These are phyloP conservation scores for Lophius americanus DNA, from an alignment of 2,797 vertebrate species.

Conservation along the genomic window DNA sequence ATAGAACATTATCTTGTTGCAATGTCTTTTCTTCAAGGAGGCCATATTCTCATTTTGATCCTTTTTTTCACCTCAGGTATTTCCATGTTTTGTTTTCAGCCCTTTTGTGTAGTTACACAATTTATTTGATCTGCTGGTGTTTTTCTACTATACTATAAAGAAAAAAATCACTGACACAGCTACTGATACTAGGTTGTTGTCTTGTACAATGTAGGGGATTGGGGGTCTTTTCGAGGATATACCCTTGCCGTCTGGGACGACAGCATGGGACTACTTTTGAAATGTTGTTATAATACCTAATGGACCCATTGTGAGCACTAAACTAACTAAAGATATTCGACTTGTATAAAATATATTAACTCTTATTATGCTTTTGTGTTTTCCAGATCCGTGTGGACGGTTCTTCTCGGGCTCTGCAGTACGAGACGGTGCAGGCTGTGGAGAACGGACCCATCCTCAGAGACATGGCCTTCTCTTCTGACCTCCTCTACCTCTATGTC, in stretches of 20 bases:
- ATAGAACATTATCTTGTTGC: conserved; percentile 25
- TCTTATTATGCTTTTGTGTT: conserved; percentile 25
- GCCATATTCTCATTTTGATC: background rate
- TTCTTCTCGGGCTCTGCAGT: conserved; percentile 88
- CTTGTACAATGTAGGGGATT: background rate
- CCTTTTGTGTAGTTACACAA: background rate
- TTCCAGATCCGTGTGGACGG: conserved; percentile 93
- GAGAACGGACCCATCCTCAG: conserved; percentile 89
- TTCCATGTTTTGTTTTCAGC: conserved; percentile 1
- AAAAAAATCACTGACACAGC: too few species aligned
- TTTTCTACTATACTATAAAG: background rate
- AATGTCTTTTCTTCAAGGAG: conserved; percentile 4
- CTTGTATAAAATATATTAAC: background rate
- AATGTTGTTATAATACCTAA: background rate
- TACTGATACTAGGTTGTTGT: background rate
- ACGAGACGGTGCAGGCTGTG: conserved; percentile 94
- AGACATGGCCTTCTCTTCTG: conserved; percentile 96
- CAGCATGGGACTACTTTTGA: too few species aligned
- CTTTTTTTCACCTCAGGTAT: background rate
- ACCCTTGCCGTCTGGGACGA: too few species aligned
- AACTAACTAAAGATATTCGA: background rate
- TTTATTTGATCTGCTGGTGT: background rate
- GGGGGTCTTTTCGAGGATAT: too few species aligned
- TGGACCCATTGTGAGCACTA: background rate
- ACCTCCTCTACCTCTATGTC: conserved; percentile 93